Evolutionary conservation across 2,888 invertebrate genomes (phyloP).

Genomic region (Gastracanthus pulcherrimus): DNA sequence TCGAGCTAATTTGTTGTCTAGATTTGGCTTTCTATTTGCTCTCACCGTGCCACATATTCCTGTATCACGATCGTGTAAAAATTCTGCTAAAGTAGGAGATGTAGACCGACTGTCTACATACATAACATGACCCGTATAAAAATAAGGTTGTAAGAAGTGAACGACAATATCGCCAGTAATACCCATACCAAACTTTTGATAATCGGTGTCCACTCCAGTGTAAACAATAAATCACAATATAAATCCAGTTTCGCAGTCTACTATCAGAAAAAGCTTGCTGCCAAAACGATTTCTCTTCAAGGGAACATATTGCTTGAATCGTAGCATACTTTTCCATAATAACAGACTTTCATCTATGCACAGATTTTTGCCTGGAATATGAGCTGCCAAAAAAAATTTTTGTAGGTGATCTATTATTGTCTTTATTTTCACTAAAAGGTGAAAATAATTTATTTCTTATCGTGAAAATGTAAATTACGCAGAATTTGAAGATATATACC

Average conservation of each 20-base stretch:
- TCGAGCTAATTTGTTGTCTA: constrained; percentile 55
- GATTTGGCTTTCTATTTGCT: constrained; percentile 54
- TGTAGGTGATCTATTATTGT: constrained; percentile 43
- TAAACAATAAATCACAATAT: constrained; percentile 48
- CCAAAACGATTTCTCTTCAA: constrained; percentile 28
- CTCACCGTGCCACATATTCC: constrained; percentile 8
- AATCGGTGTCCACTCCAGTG: constrained; percentile 38
- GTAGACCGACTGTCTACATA: constrained; percentile 50
- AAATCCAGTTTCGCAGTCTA: constrained; percentile 53
- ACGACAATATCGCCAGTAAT: constrained; percentile 53
- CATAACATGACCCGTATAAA: constrained; percentile 44
- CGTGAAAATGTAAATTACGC: constrained; percentile 35
- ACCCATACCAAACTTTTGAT: constrained; percentile 51
- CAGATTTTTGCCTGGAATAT: constrained; percentile 46
- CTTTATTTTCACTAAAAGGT: constrained; percentile 45
- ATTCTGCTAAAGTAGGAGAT: constrained; percentile 53
- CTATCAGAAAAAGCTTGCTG: constrained; percentile 44
- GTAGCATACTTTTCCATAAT: constrained; percentile 39
- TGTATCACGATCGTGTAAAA: constrained; percentile 47
- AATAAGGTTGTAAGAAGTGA: constrained; percentile 52
- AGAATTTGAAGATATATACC: constrained; percentile 32
- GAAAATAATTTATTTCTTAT: constrained; percentile 26
- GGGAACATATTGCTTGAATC: constrained; percentile 42
- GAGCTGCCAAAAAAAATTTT: constrained; percentile 32
- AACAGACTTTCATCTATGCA: constrained; percentile 31